These are phyloP conservation scores for Drosophila borborema DNA, from an alignment of 2,888 invertebrate species.

Conservation along the genomic window DNA sequence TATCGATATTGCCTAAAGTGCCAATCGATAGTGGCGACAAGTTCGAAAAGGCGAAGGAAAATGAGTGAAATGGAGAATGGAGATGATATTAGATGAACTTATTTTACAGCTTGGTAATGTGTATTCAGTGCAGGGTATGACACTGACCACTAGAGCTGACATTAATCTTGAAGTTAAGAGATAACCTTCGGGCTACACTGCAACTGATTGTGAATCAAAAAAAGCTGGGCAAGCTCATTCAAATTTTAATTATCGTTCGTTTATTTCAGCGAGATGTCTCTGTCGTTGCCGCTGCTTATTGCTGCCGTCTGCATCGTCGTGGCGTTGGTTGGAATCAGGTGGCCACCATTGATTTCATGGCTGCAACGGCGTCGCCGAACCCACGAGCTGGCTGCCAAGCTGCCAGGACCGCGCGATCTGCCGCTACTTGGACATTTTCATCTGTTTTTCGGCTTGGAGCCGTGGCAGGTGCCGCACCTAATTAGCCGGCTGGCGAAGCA, in stretches of 20 bases:
- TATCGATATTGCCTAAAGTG: not conserved
- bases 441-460: slow-evolving; percentile 85
- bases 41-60: not conserved
- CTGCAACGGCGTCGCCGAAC: slow-evolving; percentile 38
- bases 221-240: not conserved
- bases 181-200: slow-evolving; percentile 15
- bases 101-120: too few species aligned
- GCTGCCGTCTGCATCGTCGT: slow-evolving; percentile 28
- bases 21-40: not conserved
- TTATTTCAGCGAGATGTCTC: slow-evolving; percentile 22
- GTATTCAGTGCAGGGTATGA: not conserved
- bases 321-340: slow-evolving; percentile 15
- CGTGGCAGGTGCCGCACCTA: slow-evolving; percentile 67
- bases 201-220: not conserved
- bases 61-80: too few species aligned
- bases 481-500: slow-evolving; percentile 37
- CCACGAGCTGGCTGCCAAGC: slow-evolving; percentile 42
- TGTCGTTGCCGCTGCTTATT: slow-evolving; percentile 6
- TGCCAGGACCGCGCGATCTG: slow-evolving; percentile 83
- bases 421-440: slow-evolving; percentile 86
- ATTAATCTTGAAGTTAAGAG: slow-evolving; percentile 1
- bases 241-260: not conserved
- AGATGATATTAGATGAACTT: too few species aligned
- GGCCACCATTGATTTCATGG: slow-evolving; percentile 23
- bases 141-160: slow-evolving; percentile 18